These are phyloP conservation scores for Grammomys dolichurus DNA, from an alignment of 2,113 vertebrate species.

Conservation along the genomic window DNA sequence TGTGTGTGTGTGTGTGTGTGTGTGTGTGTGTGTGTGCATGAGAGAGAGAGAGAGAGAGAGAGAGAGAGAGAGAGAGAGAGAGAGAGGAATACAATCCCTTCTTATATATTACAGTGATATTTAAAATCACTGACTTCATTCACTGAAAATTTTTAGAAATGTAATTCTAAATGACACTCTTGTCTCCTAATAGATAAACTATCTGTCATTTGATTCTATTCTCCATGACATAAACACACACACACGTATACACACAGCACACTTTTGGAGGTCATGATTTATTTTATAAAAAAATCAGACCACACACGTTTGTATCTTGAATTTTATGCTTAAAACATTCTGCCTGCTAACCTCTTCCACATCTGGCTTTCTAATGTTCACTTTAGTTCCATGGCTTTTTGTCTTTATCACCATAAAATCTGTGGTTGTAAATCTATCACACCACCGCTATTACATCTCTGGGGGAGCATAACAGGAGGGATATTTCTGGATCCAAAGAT, in stretches of 20 bases:
- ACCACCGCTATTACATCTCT: background rate
- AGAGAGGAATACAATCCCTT: background rate
- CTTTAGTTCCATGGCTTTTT: background rate
- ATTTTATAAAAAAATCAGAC: background rate
- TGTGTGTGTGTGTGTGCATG: background rate
- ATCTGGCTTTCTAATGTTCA: background rate
- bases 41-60: background rate
- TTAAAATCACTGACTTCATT: conserved; percentile 16
- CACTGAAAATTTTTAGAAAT: conserved; percentile 7
- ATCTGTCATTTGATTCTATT: background rate
- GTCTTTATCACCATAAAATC: background rate
- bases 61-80: background rate
- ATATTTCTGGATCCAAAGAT: background rate
- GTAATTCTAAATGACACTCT: conserved; percentile 29
- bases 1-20: background rate
- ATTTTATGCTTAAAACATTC: background rate
- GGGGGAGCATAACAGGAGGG: background rate
- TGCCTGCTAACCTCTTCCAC: background rate
- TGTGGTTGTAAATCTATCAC: background rate
- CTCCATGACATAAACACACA: background rate
- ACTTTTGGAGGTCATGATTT: background rate
- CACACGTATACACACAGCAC: background rate
- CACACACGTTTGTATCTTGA: background rate
- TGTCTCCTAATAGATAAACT: conserved; percentile 7
- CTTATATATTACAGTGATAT: background rate